phyloP scores from a whole-genome alignment of 2,888 invertebrate genomes.

The Drosophila kambysellisi region DNA sequence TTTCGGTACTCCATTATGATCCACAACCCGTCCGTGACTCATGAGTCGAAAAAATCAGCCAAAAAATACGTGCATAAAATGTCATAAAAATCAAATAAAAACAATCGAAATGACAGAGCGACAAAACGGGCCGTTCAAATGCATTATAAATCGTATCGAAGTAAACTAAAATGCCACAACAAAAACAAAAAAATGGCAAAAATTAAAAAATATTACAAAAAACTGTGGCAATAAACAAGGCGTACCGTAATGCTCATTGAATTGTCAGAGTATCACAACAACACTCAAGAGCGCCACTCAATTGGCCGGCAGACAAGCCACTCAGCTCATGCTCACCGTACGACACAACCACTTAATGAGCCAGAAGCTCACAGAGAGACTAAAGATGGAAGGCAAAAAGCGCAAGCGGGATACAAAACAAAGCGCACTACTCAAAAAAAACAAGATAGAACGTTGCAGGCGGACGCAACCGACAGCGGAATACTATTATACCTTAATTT shows the following conservation, averaged over 20 bases:
- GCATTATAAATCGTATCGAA: conserved; percentile 64
- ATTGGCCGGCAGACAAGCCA: conserved; percentile 58
- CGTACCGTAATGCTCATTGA: conserved; percentile 64
- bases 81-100: conserved; percentile 66
- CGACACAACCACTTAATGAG: conserved; percentile 79
- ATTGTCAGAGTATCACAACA: conserved; percentile 66
- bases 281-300: conserved; percentile 74
- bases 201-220: not conserved
- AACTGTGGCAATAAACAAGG: conserved; percentile 60
- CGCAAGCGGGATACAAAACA: conserved; percentile 19
- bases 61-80: conserved; percentile 55
- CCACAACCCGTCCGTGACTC: conserved; percentile 57
- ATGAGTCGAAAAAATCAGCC: conserved; percentile 49
- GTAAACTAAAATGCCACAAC: conserved; percentile 37
- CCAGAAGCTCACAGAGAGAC: conserved; percentile 34
- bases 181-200: not conserved
- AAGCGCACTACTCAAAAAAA: conserved; percentile 18
- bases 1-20: conserved; percentile 49
- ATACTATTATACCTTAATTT: no score
- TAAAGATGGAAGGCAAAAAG: conserved; percentile 1
- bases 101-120: conserved; percentile 50
- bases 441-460: no score
- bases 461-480: no score
- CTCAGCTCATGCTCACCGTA: conserved; percentile 50
- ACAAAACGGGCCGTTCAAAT: conserved; percentile 58